Evolutionary conservation across 1,140 invertebrate genomes (phyloP), one percentile per base, ranked within the genome.

Genomic region (Homalodisca vitripennis): DNA sequence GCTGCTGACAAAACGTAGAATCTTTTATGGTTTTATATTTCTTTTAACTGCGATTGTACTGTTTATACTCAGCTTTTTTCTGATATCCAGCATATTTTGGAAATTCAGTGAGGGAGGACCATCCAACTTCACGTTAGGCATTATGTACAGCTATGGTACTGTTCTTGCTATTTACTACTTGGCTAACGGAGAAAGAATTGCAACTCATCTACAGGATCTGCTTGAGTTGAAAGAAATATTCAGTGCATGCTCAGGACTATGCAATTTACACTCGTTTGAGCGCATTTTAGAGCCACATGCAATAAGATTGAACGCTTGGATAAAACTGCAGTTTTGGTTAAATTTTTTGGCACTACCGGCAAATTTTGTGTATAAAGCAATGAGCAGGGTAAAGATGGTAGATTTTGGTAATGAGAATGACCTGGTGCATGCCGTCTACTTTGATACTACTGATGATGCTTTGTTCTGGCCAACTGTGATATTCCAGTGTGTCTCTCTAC

Each of bases 11-110:
- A 26, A 60, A 6, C 12, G 2, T 6, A 12, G 3, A 2, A 27
- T 2, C 10, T 27, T 26, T 27, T 27, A 12, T 2, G 55, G 55
- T 22, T 22, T 27, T n/a, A 60, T 60, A 2, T 60, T 14, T 10
- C 24, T 60, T 22, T 2, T 30, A 26, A 26, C 27, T 27, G 12
- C 55, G 29, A 27, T 60, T 24, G 24, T 60, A 22, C 26, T 60
- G 26, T 27, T 60, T 13, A 60, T 24, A 3, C 10, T 60, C 3
- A 60, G 24, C n/a, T 60, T 24, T 22, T 22, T 60, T 13, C 2
- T 60, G 55, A 60, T 60, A 27, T 60, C 55, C 2, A 22, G 14
- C 10, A 24, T 26, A 12, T 30, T 60, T 30, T 60, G 55, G 55
- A 6, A 60, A 10, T 60, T 60, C n/a, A 27, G n/a, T n/a, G 22